These are phyloP conservation scores for Emberiza fucata DNA, from an alignment of 2,113 vertebrate species.

Conservation along the genomic window DNA sequence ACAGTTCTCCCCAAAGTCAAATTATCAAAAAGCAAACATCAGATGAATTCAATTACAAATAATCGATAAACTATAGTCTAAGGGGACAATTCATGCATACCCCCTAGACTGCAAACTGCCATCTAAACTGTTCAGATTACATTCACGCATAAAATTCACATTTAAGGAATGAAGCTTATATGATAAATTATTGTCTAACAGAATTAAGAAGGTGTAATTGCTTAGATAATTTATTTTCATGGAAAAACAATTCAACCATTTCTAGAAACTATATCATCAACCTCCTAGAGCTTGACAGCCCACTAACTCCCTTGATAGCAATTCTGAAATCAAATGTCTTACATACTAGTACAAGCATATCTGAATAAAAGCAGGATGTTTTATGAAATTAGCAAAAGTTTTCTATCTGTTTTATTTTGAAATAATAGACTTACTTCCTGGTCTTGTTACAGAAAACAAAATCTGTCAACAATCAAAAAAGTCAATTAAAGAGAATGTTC, in stretches of 20 bases:
- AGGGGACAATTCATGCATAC: background rate
- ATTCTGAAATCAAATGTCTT: slow-evolving; percentile 4
- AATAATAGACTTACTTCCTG: background rate
- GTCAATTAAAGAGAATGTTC: slow-evolving; percentile 2
- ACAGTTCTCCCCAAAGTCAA: background rate
- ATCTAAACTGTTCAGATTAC: background rate
- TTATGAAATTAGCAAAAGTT: background rate
- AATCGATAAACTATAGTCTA: background rate
- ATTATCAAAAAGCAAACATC: background rate
- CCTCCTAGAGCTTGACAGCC: slow-evolving; percentile 20
- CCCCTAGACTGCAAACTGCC: background rate
- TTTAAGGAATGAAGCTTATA: slow-evolving; percentile 9
- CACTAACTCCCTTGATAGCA: background rate
- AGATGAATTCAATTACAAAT: background rate
- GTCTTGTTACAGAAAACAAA: slow-evolving; percentile 4
- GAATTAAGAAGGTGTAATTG: slow-evolving; percentile 45
- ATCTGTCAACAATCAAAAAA: background rate
- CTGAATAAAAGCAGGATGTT: background rate
- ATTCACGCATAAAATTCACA: slow-evolving; percentile 20
- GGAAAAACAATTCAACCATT: slow-evolving; percentile 32
- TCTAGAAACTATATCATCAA: slow-evolving; percentile 34
- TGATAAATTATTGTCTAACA: slow-evolving; percentile 29
- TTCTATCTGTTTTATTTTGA: background rate
- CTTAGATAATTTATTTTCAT: slow-evolving; percentile 49
- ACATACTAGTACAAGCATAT: background rate